Percentiles rank a stretch among this genome's conserved stretches.
These are phyloP conservation scores for Axis porcinus DNA, from an alignment of 2,113 vertebrate genomes.

Conservation along the genomic window DNA sequence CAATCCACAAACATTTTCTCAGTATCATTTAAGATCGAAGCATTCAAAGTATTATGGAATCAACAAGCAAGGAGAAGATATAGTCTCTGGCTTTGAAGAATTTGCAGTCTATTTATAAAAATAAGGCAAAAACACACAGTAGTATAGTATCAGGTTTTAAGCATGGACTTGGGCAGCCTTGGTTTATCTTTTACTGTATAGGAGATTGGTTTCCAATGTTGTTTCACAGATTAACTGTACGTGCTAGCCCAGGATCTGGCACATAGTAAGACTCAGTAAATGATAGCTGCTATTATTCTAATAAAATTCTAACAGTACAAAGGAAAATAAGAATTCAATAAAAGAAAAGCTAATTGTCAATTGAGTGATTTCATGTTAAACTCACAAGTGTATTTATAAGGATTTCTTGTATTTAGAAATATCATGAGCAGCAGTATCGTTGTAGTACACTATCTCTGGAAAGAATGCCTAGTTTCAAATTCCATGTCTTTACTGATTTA, in stretches of 20 bases:
- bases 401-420: not conserved
- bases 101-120: not conserved
- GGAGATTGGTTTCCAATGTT: conserved; percentile 14
- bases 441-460: not conserved
- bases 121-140: not conserved
- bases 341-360: not conserved
- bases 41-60: not conserved
- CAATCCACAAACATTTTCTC: not conserved
- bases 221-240: conserved; percentile 47
- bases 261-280: conserved; percentile 15
- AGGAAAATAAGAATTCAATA: not conserved
- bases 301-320: conserved; percentile 24
- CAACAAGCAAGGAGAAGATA: not conserved
- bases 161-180: not conserved
- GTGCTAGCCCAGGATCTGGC: not conserved
- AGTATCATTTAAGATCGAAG: not conserved
- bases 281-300: conserved; percentile 7
- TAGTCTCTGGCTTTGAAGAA: not conserved
- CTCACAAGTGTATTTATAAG: not conserved
- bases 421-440: not conserved
- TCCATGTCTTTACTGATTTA: not conserved
- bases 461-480: not conserved
- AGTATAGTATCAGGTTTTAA: not conserved
- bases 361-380: not conserved
- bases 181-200: not conserved